These are phyloP conservation scores for Helicoverpa assulta DNA, from an alignment of 2,888 invertebrate species.

Conservation along the genomic window DNA sequence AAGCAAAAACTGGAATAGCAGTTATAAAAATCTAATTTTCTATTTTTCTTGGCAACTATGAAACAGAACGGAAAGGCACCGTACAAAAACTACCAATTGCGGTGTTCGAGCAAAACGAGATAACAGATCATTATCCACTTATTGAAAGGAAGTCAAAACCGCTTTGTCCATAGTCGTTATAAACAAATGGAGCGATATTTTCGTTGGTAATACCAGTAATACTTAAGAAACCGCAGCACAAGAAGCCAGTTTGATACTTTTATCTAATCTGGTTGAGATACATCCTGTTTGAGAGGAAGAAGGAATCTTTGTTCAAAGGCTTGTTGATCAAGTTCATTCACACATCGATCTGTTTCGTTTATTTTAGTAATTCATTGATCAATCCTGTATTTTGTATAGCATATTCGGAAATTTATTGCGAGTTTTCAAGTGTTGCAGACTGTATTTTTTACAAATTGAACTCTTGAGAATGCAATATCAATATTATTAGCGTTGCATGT, in stretches of 20 bases:
- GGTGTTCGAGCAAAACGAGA: constrained; percentile 78
- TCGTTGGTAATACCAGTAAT: constrained; percentile 53
- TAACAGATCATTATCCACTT: constrained; percentile 86
- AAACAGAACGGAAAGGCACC: constrained; percentile 76
- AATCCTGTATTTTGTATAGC: constrained; percentile 21
- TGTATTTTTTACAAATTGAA: neutral
- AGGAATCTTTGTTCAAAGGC: constrained; percentile 33
- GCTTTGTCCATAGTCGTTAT: constrained; percentile 75
- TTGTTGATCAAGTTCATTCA: constrained; percentile 39
- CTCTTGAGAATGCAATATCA: constrained; percentile 20
- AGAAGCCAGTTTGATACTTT: constrained; percentile 52
- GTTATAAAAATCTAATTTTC: constrained; percentile 58
- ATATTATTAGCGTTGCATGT: constrained; percentile 33
- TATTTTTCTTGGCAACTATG: constrained; percentile 61
- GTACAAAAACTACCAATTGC: constrained; percentile 78
- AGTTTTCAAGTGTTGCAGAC: neutral
- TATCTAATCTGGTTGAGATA: constrained; percentile 55
- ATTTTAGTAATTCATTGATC: constrained; percentile 33
- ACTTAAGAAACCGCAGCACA: constrained; percentile 59
- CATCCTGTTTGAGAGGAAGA: constrained; percentile 49
- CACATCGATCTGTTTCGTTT: constrained; percentile 31
- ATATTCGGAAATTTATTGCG: constrained; percentile 16
- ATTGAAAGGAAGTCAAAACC: constrained; percentile 86
- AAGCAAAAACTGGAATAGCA: constrained; percentile 33
- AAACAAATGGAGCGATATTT: constrained; percentile 74